Evolutionary conservation across 2,113 vertebrate species (phyloP).

Genomic region (Forbesichthys papilliferus): DNA sequence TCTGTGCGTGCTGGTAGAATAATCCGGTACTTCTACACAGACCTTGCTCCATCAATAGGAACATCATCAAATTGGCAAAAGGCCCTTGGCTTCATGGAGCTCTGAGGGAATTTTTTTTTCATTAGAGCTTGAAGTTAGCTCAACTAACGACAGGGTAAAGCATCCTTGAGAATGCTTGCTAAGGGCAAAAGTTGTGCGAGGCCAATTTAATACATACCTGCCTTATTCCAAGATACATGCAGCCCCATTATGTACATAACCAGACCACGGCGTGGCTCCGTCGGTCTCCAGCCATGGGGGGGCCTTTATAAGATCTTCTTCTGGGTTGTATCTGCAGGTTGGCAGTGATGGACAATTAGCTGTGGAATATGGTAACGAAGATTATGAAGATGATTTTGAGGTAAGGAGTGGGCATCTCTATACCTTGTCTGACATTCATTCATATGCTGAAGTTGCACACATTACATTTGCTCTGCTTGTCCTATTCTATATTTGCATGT

Average conservation of each 20-base stretch:
- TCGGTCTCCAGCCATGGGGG: background rate
- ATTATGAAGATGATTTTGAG: constrained; percentile 94
- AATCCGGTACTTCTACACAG: too few relatives aligned
- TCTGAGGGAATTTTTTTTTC: too few relatives aligned
- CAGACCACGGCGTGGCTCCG: background rate
- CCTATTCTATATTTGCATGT: constrained; percentile 53
- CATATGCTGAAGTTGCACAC: background rate
- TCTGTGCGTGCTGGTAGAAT: background rate
- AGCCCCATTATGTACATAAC: background rate
- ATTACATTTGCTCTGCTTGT: background rate
- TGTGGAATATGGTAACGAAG: constrained; percentile 56
- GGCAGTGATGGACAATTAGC: constrained; percentile 51
- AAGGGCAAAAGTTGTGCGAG: too few relatives aligned
- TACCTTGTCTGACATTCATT: background rate
- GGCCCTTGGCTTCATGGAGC: too few relatives aligned
- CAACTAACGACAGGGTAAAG: too few relatives aligned
- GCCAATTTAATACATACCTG: too few relatives aligned
- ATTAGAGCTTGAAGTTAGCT: too few relatives aligned
- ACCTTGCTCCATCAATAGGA: too few relatives aligned
- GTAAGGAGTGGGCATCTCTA: constrained; percentile 57
- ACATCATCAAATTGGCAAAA: too few relatives aligned
- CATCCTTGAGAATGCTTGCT: too few relatives aligned
- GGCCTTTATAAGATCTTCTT: background rate
- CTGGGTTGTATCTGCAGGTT: constrained; percentile 59
- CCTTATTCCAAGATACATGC: too few relatives aligned